phyloP scores from a whole-genome alignment of 1,140 invertebrate genomes.

The Drosophila baimaii region DNA sequence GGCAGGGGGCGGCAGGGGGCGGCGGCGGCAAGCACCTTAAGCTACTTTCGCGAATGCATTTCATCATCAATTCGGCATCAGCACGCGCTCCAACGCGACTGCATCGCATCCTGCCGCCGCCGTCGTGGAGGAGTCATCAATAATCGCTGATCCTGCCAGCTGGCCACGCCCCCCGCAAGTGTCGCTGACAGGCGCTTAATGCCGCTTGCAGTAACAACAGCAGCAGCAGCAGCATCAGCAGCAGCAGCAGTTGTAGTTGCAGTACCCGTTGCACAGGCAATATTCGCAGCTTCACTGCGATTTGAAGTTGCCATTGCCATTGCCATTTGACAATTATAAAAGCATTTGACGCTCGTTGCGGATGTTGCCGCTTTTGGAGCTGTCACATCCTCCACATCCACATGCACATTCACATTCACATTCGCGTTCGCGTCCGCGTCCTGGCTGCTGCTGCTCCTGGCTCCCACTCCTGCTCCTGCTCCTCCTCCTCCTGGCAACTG shows the following conservation, averaged over 20 bases:
- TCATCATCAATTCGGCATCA: constrained; percentile 82
- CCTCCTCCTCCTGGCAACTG: constrained; percentile 31
- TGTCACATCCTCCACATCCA: constrained; percentile 49
- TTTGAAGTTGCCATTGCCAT: constrained; percentile 64
- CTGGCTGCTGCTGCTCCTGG: constrained; percentile 11
- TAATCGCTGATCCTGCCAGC: constrained; percentile 77
- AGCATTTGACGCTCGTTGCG: constrained; percentile 67
- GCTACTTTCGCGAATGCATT: constrained; percentile 80
- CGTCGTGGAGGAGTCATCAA: constrained; percentile 67
- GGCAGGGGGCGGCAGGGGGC: not conserved
- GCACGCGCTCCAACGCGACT: constrained; percentile 56
- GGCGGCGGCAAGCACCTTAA: constrained; percentile 65
- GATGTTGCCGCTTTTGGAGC: constrained; percentile 53
- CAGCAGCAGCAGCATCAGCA: constrained; percentile 17
- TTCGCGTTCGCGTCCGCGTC: constrained; percentile 4
- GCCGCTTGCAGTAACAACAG: constrained; percentile 30
- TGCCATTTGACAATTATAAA: constrained; percentile 82
- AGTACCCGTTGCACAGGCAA: constrained; percentile 51
- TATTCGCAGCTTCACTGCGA: constrained; percentile 50
- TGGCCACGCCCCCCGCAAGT: constrained; percentile 67
- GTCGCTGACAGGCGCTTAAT: constrained; percentile 71
- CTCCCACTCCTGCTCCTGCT: no score
- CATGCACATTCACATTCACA: not conserved
- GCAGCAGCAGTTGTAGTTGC: constrained; percentile 24
- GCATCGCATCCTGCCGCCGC: constrained; percentile 35